A percentile compares a stretch with the other conserved stretches of the same genome.
phyloP scores from a whole-genome alignment of 2,888 invertebrate genomes.

The Helleia helle region DNA sequence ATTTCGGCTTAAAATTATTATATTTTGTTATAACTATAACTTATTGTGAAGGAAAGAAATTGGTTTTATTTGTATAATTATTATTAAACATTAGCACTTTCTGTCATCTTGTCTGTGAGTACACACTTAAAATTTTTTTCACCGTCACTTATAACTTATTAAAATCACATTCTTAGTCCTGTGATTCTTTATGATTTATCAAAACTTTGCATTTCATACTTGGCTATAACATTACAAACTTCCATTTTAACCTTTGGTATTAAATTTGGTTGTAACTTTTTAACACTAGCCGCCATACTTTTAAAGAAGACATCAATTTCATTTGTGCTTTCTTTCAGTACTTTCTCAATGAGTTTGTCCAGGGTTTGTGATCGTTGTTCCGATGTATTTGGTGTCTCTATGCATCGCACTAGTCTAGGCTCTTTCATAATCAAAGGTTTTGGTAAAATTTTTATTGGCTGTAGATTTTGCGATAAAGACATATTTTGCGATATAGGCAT shows the following conservation, averaged over 20 bases:
- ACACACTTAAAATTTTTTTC: background rate
- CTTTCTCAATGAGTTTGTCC: conserved; percentile 60
- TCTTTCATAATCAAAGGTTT: conserved; percentile 53
- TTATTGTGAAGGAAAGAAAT: too few relatives aligned
- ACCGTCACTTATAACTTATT: background rate
- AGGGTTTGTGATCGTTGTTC: conserved; percentile 49
- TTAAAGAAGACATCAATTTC: conserved; percentile 66
- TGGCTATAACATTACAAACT: conserved; percentile 66
- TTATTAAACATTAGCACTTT: background rate
- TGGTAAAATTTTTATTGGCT: conserved; percentile 60
- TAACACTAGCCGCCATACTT: conserved; percentile 67
- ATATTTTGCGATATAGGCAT: conserved; percentile 40
- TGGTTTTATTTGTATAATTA: too few relatives aligned
- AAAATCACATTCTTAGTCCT: background rate
- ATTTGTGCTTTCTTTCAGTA: conserved; percentile 60
- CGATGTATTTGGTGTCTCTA: conserved; percentile 46
- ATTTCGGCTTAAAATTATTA: too few relatives aligned
- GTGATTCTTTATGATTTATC: conserved; percentile 42
- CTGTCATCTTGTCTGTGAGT: background rate
- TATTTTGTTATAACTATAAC: too few relatives aligned
- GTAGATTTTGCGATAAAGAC: conserved; percentile 40
- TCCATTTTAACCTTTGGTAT: conserved; percentile 70
- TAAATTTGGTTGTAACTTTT: conserved; percentile 60
- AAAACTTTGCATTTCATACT: conserved; percentile 68
- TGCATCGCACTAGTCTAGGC: conserved; percentile 47